Evolutionary conservation across 2,888 invertebrate species (phyloP).

Genomic region (Mythimna ferrago): DNA sequence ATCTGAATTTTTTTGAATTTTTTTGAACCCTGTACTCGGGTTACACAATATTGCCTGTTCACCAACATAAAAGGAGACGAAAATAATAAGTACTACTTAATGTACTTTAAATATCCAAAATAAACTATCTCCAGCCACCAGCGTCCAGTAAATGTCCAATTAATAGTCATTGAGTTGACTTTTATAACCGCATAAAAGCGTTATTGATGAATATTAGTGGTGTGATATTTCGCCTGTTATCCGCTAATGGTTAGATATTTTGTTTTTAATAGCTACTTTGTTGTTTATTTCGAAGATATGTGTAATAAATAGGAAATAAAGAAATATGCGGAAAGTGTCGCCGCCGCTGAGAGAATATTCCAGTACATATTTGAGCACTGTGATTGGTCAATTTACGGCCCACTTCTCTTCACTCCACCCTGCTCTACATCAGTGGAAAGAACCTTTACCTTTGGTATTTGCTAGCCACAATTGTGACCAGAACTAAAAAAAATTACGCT

Average conservation of each 20-base stretch:
- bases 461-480: too few species aligned
- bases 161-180: background rate
- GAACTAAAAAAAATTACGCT: too few species aligned
- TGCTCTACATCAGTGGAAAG: too few species aligned
- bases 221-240: slow-evolving; percentile 1
- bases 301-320: background rate
- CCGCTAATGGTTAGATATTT: background rate
- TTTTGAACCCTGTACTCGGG: background rate
- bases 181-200: background rate
- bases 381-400: too few species aligned
- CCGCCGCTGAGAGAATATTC: too few species aligned
- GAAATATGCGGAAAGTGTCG: too few species aligned
- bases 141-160: background rate
- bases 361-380: too few species aligned
- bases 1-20: too few species aligned
- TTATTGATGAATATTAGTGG: background rate
- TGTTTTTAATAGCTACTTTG: background rate
- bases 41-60: background rate
- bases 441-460: too few species aligned
- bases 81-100: background rate
- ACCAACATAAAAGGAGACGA: background rate
- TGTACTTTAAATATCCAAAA: background rate
- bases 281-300: background rate
- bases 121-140: background rate
- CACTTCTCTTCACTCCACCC: too few species aligned